Evolutionary conservation across 2,113 vertebrate species (phyloP), one percentile per base, ranked within the genome.

Genomic region (Lasiurus borealis): DNA sequence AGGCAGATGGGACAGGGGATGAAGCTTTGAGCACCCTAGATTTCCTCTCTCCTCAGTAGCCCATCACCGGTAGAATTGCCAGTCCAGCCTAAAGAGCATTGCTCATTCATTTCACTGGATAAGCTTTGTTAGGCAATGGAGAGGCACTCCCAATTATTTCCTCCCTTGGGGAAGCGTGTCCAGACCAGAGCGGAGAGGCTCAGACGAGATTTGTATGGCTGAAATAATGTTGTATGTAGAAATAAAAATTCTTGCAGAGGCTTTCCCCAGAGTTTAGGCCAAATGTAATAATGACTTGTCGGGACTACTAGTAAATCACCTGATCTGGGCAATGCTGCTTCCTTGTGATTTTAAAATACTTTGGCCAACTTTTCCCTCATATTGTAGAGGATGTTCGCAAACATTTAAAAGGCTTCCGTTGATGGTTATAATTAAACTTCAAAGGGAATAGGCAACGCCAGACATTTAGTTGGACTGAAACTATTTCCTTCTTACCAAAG

Each of bases 351-450:
- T 95, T 93, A 68, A 94, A 96, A 94, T 48, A 77, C 72, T 92
- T 96, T 94, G 92, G 92, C 50, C 68, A 88, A 97, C 31, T 94
- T 97, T 89, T 44, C 19, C 52, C 48, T 96, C 19, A 25, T 52
- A 84, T 40, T 91, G 75, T 54, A 36, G 15, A 78, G 29, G 82
- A n/a, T 77, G 75, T 92, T 88, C 64, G 52, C 82, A 91, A 88
- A 80, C 34, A 89, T 95, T 97, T 96, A 96, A 97, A 52, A 96
- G 83, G 95, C 88, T 97, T 95, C 88, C 23, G 71, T 27, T 78
- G 40, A 95, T n/a, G 34, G 52, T 57, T 95, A 69, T 97, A 97
- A 97, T 97, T 97, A 97, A 93, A 18, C 94, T 96, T 97, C 96
- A 97, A 96, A 97, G 88, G 52, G 27, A 91, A 71, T 11, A 88